These are phyloP conservation scores for Chrosomus eos DNA, from an alignment of 2,797 vertebrate species.

Conservation along the genomic window DNA sequence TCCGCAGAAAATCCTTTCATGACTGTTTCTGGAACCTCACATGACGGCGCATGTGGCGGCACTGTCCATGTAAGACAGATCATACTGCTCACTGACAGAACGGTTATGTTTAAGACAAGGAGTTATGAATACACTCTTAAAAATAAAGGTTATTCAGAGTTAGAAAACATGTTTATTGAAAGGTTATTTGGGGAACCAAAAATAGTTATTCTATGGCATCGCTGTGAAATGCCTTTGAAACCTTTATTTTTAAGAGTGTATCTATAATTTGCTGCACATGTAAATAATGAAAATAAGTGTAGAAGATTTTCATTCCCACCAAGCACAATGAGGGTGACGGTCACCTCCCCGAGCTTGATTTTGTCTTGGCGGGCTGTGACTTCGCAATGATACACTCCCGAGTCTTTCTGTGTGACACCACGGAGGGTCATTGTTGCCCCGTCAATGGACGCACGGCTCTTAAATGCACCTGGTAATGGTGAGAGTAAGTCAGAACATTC, in stretches of 20 bases:
- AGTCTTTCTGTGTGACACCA: constrained; percentile 89
- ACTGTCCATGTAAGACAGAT: constrained; percentile 72
- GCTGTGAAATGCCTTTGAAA: background rate
- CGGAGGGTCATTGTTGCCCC: constrained; percentile 88
- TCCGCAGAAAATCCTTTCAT: constrained; percentile 85
- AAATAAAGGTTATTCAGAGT: background rate
- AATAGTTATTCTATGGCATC: background rate
- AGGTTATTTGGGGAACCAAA: background rate
- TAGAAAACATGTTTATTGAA: background rate
- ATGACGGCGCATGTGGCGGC: constrained; percentile 84
- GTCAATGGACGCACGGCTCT: constrained; percentile 84
- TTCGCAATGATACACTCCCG: constrained; percentile 93
- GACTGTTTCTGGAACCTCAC: constrained; percentile 87
- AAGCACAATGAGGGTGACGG: constrained; percentile 83
- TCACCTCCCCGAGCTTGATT: constrained; percentile 84
- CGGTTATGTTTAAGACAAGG: background rate
- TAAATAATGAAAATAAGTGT: background rate
- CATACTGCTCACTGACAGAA: background rate
- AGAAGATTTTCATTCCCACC: constrained; percentile 65
- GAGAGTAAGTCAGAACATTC: background rate
- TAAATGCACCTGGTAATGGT: constrained; percentile 75
- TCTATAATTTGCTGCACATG: background rate
- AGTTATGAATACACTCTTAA: background rate
- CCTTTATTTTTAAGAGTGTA: background rate
- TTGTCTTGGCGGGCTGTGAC: constrained; percentile 86